phyloP scores from a whole-genome alignment of 2,113 vertebrate species.

The Lethenteron camtschaticum region DNA sequence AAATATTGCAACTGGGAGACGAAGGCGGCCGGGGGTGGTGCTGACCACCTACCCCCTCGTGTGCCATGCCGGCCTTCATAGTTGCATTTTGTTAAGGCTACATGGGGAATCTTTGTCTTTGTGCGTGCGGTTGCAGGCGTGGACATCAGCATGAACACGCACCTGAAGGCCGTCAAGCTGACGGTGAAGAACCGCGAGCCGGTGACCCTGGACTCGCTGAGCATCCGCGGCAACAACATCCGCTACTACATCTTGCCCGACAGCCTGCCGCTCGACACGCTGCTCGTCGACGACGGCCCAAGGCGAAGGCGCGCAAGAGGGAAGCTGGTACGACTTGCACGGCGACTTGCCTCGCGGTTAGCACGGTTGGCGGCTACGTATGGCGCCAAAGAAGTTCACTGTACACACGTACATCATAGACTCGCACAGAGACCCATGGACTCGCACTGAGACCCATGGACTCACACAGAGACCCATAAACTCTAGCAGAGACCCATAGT shows the following conservation, averaged over 20 bases:
- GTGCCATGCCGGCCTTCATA: too few relatives aligned
- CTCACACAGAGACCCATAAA: too few relatives aligned
- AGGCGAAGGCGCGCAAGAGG: slow-evolving; percentile 95
- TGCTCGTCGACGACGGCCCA: slow-evolving; percentile 90
- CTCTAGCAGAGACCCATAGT: too few relatives aligned
- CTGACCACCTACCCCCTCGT: too few relatives aligned
- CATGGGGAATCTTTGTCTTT: not conserved
- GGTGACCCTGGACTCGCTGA: slow-evolving; percentile 75
- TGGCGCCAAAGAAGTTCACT: too few relatives aligned
- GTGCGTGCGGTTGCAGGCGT: slow-evolving; percentile 29
- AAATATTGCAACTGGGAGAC: too few relatives aligned
- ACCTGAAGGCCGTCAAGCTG: slow-evolving; percentile 97
- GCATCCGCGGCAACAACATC: slow-evolving; percentile 94
- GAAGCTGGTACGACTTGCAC: slow-evolving; percentile 48
- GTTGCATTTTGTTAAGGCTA: not conserved
- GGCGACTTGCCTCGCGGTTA: too few relatives aligned
- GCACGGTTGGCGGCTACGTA: too few relatives aligned
- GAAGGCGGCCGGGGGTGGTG: too few relatives aligned
- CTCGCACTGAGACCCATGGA: too few relatives aligned
- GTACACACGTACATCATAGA: too few relatives aligned
- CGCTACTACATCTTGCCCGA: slow-evolving; percentile 93
- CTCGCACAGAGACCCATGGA: too few relatives aligned
- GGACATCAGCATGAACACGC: slow-evolving; percentile 95
- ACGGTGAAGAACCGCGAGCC: slow-evolving; percentile 93
- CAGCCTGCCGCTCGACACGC: slow-evolving; percentile 84